These are phyloP conservation scores for Phalacrocorax aristotelis DNA, from an alignment of 2,113 vertebrate genomes.

Conservation along the genomic window DNA sequence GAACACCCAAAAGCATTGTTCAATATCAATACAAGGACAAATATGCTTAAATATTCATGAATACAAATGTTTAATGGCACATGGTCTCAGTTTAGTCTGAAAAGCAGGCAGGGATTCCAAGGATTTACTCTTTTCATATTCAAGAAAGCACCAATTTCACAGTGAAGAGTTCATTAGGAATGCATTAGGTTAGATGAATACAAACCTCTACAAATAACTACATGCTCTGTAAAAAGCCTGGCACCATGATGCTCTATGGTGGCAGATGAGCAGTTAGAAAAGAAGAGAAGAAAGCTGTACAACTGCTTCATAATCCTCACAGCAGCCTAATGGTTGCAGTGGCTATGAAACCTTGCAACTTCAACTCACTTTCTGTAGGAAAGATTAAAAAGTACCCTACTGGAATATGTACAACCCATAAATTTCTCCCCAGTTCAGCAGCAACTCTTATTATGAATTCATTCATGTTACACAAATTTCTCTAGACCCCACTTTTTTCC, in stretches of 20 bases:
- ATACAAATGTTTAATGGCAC: constrained; percentile 28
- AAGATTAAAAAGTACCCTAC: background rate
- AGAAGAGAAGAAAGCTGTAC: background rate
- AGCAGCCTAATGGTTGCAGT: background rate
- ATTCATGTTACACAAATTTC: background rate
- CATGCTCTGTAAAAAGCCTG: background rate
- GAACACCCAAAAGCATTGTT: constrained; percentile 6
- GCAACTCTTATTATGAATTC: background rate
- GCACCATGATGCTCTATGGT: background rate
- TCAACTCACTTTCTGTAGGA: background rate
- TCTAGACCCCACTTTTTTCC: background rate
- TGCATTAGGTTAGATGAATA: constrained; percentile 8
- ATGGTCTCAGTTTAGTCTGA: background rate
- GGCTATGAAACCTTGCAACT: background rate
- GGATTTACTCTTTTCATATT: constrained; percentile 26
- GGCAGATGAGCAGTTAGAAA: background rate
- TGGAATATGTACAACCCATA: background rate
- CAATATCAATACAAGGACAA: constrained; percentile 39
- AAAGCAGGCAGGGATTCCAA: constrained; percentile 10
- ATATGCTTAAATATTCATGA: constrained; percentile 36
- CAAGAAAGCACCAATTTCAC: constrained; percentile 7
- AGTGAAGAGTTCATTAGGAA: constrained; percentile 22
- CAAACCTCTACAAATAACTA: background rate
- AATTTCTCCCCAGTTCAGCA: background rate
- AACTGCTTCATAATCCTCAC: background rate